Base-by-base conservation (phyloP, 2,888 invertebrate genomes). In the Drosophila subsilvestris region DNA sequence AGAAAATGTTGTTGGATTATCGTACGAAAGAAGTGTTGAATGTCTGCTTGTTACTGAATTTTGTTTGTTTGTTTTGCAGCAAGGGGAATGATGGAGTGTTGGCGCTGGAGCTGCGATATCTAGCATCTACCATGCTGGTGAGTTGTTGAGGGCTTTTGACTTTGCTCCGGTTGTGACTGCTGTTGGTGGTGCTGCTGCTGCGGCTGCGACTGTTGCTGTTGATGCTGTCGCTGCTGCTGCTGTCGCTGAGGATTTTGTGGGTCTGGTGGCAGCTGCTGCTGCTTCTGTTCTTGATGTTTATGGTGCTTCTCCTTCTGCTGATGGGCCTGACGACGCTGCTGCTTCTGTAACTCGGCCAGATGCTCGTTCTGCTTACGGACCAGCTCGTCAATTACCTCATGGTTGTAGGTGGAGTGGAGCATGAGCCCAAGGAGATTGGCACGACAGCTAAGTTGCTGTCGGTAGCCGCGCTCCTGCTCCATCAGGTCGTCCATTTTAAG, bases 391-490 rank as follows among this genome's bases (percentile, higher is more conserved):
- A 97, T 96, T 0, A 97, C 94, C 81, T 97, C 97, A 90, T 98
- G 98, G 92, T 98, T 98, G 90, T 98, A 98, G 0, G 98, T 98
- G 7, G 98, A 98, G 91, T 99, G 98, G n/a, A 99, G 93, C 96
- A 99, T 96, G 1, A 99, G 93, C 0, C 98, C 97, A 14, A 99
- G 93, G 0, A 99, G 97, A 0, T 98, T 98, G 48, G 98, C 98
- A 65, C 99, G 94, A 80, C 95, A 95, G 2, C 95, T 94, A 93
- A 96, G 93, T 53, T 94, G 93, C 14, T 93, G 93, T 4, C 98
- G 93, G 29, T 98, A 96, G 86, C 96, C 97, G 70, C 98, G 93
- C 92, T 99, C 98, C 90, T 98, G 97, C 86, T 99, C 98, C 56
- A 98, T 94, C 48, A 99, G 93, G 89, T 99, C 99, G 84, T 99